Percentiles rank a stretch among this genome's conserved stretches.
Evolutionary conservation across 2,797 vertebrate genomes (phyloP).

Genomic region (Ptychobarbus kaznakovi): DNA sequence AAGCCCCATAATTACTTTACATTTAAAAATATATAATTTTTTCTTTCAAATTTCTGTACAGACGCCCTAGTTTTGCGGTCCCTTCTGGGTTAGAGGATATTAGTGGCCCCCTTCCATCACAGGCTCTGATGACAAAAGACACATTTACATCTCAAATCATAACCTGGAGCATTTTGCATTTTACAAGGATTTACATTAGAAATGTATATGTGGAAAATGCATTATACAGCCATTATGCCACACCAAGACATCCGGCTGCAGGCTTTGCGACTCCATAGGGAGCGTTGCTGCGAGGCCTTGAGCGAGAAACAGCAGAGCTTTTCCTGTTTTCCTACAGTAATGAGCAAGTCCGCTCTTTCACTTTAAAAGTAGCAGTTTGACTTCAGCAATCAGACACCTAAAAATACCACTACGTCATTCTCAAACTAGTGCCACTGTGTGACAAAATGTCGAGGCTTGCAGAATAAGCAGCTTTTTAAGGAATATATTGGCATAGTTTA

Average conservation of each 20-base stretch:
- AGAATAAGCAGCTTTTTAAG: conserved; percentile 11
- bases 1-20: neutral
- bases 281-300: conserved; percentile 23
- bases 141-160: conserved; percentile 37
- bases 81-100: neutral
- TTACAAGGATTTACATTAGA: conserved; percentile 43
- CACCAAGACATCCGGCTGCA: conserved; percentile 15
- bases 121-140: neutral
- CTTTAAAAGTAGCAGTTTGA: neutral
- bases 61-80: neutral
- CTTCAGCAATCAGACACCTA: neutral
- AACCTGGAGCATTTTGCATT: conserved; percentile 41
- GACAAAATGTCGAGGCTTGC: conserved; percentile 2
- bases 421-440: neutral
- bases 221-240: conserved; percentile 38
- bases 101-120: neutral
- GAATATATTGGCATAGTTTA: neutral
- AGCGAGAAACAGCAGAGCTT: conserved; percentile 21
- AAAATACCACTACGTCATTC: neutral
- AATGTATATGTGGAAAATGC: conserved; percentile 51
- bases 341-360: conserved; percentile 1
- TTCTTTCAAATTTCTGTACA: neutral
- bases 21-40: too few species aligned
- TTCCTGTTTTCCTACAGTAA: conserved; percentile 27
- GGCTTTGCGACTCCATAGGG: conserved; percentile 45